Conservation (phyloP, 2,113 vertebrate species). For the Pipra filicauda region DNA sequence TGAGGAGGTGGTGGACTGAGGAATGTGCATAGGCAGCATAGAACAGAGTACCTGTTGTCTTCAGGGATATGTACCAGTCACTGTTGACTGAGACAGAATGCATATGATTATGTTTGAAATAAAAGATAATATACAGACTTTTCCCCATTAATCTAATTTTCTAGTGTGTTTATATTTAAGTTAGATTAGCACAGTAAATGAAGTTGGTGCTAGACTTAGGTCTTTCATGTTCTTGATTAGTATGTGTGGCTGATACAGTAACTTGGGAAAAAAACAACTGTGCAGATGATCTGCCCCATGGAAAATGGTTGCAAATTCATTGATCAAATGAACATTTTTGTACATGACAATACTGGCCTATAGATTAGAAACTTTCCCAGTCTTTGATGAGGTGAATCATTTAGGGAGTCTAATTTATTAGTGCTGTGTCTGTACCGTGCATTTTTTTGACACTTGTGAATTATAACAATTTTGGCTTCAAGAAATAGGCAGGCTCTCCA, state of each 20-base stretch:
- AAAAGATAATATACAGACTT: background rate
- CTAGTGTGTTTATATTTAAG: background rate
- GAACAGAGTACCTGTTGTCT: background rate
- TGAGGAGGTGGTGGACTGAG: background rate
- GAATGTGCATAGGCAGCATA: background rate
- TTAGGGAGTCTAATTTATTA: background rate
- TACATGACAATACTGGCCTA: background rate
- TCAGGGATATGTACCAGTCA: accelerated
- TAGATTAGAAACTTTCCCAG: background rate
- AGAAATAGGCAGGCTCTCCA: background rate
- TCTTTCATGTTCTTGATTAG: background rate
- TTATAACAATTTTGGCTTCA: background rate
- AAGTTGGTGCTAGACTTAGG: accelerated
- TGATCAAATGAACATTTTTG: background rate
- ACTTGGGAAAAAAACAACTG: background rate
- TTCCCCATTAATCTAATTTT: background rate
- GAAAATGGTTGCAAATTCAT: background rate
- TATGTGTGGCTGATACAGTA: background rate
- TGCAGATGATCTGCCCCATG: background rate
- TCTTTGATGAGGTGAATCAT: background rate
- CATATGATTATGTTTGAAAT: background rate
- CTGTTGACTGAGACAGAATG: background rate
- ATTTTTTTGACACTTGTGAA: background rate
- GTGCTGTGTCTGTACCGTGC: accelerated
- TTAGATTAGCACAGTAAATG: background rate